Conservation (phyloP, 2,888 invertebrate genomes). For the Drosophila kokeensis region DNA sequence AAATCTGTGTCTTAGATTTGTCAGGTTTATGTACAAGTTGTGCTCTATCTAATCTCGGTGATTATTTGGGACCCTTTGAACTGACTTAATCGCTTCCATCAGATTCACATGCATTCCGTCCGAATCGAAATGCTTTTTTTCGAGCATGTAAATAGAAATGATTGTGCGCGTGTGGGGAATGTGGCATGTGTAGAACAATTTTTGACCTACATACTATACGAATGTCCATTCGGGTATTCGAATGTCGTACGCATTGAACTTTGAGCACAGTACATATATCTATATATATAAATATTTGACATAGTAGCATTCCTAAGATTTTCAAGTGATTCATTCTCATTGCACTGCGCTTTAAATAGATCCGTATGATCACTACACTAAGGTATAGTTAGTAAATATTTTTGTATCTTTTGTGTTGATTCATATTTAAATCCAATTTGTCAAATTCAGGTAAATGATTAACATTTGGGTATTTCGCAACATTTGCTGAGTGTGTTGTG, state of each 20-base stretch:
- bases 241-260: constrained; percentile 24
- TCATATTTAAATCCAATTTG: background rate
- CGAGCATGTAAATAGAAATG: constrained; percentile 61
- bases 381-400: background rate
- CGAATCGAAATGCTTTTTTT: constrained; percentile 30
- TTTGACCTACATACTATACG: constrained; percentile 64
- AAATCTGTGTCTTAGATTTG: constrained; percentile 38
- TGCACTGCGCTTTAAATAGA: constrained; percentile 9
- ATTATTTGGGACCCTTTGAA: constrained; percentile 56
- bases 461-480: background rate
- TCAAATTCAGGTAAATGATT: background rate
- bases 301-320: constrained; percentile 7
- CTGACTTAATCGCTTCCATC: constrained; percentile 48
- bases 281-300: background rate
- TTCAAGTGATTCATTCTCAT: constrained; percentile 29
- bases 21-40: constrained; percentile 18
- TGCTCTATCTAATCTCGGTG: constrained; percentile 51
- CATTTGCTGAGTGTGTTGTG: background rate
- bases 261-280: constrained; percentile 4
- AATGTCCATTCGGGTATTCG: constrained; percentile 31
- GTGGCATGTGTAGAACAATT: constrained; percentile 48
- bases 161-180: constrained; percentile 49
- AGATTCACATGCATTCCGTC: constrained; percentile 32
- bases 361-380: background rate
- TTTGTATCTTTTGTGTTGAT: background rate